Evolutionary conservation across 2,113 vertebrate species (phyloP).

Genomic region (Ascaphus truei): DNA sequence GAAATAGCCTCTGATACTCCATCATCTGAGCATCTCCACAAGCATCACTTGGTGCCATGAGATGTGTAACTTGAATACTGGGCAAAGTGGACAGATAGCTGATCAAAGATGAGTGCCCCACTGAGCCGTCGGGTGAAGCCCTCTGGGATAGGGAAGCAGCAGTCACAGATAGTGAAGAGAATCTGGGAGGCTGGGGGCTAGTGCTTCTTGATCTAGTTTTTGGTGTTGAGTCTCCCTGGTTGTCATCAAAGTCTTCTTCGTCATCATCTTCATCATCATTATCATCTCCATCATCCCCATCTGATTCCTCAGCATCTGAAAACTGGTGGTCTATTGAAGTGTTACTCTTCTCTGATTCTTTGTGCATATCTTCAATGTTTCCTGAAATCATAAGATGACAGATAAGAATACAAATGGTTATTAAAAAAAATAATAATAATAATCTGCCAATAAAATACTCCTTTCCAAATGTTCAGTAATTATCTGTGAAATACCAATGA

Average conservation of each 20-base stretch:
- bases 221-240: slow-evolving; percentile 90
- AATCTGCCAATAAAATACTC: too few relatives aligned
- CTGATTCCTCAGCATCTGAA: slow-evolving; percentile 91
- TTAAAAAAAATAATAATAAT: too few relatives aligned
- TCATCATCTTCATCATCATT: slow-evolving; percentile 94
- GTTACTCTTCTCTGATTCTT: slow-evolving; percentile 69
- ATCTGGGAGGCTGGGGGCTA: slow-evolving; percentile 83
- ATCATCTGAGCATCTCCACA: slow-evolving; percentile 68
- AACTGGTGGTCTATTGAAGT: slow-evolving; percentile 85
- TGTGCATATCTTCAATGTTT: slow-evolving; percentile 82
- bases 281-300: slow-evolving; percentile 89
- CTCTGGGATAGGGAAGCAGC: slow-evolving; percentile 63
- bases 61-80: slow-evolving; percentile 90
- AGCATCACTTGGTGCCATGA: slow-evolving; percentile 68
- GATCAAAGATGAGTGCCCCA: slow-evolving; percentile 77
- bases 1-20: slow-evolving; percentile 79
- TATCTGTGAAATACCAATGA: too few relatives aligned
- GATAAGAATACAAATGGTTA: too few relatives aligned
- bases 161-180: slow-evolving; percentile 77
- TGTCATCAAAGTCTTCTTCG: slow-evolving; percentile 84
- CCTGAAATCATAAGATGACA: slow-evolving; percentile 53
- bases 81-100: slow-evolving; percentile 90
- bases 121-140: slow-evolving; percentile 57
- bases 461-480: too few relatives aligned
- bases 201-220: slow-evolving; percentile 93